Conservation (phyloP, 2,797 vertebrate genomes). For the Pygocentrus nattereri region DNA sequence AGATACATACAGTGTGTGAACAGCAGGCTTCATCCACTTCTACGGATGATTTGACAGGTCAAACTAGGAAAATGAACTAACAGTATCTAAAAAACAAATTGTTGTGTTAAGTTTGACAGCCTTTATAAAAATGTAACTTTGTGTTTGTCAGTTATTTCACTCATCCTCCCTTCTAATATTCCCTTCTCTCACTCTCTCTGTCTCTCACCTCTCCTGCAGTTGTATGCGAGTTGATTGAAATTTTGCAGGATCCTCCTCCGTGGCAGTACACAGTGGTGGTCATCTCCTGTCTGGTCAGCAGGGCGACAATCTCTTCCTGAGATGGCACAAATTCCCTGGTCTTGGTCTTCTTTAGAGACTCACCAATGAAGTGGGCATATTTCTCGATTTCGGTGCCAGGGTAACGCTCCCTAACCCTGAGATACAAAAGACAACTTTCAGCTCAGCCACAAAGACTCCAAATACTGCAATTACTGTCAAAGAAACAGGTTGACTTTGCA, state of each 20-base stretch:
- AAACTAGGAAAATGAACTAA: not conserved
- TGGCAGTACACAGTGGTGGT: conserved; percentile 93
- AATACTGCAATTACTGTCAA: not conserved
- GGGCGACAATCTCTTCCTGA: conserved; percentile 92
- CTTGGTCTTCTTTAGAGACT: conserved; percentile 92
- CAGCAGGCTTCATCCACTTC: no score
- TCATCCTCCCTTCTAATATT: no score
- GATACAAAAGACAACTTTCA: not conserved
- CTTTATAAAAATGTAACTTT: not conserved
- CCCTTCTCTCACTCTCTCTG: not conserved
- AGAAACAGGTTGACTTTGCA: not conserved
- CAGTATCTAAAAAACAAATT: not conserved
- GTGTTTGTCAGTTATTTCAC: no score
- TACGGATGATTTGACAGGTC: not conserved
- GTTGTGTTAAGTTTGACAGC: no score
- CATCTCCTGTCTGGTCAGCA: conserved; percentile 92
- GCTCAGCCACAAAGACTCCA: not conserved
- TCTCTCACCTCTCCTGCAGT: conserved; percentile 89
- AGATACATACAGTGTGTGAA: no score
- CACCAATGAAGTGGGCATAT: conserved; percentile 87
- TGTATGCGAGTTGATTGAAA: conserved; percentile 95
- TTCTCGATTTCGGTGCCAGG: conserved; percentile 88
- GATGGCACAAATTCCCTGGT: conserved; percentile 91
- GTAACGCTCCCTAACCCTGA: conserved; percentile 88
- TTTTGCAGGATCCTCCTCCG: conserved; percentile 94